phyloP scores from a whole-genome alignment of 1,140 invertebrate genomes.

The Aleiodes sp. region DNA sequence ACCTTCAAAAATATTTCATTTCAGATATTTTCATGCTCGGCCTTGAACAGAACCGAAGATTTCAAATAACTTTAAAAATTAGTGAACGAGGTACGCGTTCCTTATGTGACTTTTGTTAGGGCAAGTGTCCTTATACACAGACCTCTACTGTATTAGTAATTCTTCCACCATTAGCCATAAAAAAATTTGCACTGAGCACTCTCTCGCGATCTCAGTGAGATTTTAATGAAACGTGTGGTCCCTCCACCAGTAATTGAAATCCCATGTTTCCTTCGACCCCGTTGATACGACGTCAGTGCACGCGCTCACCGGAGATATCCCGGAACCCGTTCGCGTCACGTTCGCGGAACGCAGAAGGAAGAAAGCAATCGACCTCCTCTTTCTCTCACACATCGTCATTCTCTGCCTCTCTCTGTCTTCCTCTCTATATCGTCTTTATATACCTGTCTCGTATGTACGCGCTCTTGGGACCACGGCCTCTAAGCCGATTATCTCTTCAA shows the following conservation, averaged over 20 bases:
- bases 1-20: too few species aligned
- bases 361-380: not conserved
- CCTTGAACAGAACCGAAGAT: too few species aligned
- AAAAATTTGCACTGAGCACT: conserved; percentile 16
- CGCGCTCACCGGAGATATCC: conserved; percentile 43
- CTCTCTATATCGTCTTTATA: not conserved
- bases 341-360: conserved; percentile 46
- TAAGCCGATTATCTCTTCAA: conserved; percentile 63
- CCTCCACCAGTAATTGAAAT: conserved; percentile 59
- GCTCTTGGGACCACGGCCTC: conserved; percentile 30
- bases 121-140: too few species aligned
- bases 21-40: too few species aligned
- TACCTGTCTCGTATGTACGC: not conserved
- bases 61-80: too few species aligned
- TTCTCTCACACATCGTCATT: not conserved
- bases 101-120: too few species aligned
- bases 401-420: not conserved
- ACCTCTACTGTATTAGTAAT: not conserved
- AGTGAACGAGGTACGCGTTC: too few species aligned
- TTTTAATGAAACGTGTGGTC: conserved; percentile 55
- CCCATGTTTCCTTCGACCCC: conserved; percentile 54
- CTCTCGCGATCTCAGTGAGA: conserved; percentile 35
- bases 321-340: conserved; percentile 50
- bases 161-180: conserved; percentile 6
- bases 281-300: conserved; percentile 50